phyloP scores from a whole-genome alignment of 2,888 invertebrate species.

The Pterostichus niger region DNA sequence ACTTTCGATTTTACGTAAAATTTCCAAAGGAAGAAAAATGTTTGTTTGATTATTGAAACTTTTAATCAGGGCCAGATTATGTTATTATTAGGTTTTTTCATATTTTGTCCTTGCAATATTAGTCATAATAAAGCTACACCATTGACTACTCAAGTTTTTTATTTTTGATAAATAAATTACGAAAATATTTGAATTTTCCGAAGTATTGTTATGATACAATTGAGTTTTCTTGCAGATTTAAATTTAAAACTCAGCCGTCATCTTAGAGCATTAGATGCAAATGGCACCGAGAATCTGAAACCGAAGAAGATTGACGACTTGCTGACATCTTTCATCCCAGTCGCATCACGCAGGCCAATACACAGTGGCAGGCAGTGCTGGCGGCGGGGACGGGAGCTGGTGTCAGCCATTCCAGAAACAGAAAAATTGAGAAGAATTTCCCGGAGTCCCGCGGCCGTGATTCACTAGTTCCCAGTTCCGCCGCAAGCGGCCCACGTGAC shows the following conservation, averaged over 20 bases:
- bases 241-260: neutral
- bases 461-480: slow-evolving; percentile 68
- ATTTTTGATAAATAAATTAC: too few species aligned
- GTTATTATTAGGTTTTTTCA: too few species aligned
- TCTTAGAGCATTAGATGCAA: slow-evolving; percentile 16
- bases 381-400: neutral
- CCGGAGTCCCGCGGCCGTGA: slow-evolving; percentile 35
- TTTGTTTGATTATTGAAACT: too few species aligned
- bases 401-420: slow-evolving; percentile 3
- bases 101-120: too few species aligned
- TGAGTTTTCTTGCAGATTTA: too few species aligned
- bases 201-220: too few species aligned
- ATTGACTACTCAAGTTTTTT: too few species aligned
- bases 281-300: slow-evolving; percentile 28
- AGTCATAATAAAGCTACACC: too few species aligned
- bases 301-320: slow-evolving; percentile 48
- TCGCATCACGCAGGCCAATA: slow-evolving; percentile 20
- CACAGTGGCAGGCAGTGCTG: neutral
- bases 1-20: too few species aligned
- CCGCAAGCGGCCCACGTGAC: slow-evolving; percentile 66
- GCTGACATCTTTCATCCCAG: slow-evolving; percentile 46
- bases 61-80: too few species aligned
- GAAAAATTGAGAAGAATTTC: slow-evolving; percentile 9
- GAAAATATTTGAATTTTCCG: too few species aligned
- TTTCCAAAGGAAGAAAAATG: too few species aligned